Evolutionary conservation across 2,113 vertebrate species (phyloP).

Genomic region (Azemiops feae): DNA sequence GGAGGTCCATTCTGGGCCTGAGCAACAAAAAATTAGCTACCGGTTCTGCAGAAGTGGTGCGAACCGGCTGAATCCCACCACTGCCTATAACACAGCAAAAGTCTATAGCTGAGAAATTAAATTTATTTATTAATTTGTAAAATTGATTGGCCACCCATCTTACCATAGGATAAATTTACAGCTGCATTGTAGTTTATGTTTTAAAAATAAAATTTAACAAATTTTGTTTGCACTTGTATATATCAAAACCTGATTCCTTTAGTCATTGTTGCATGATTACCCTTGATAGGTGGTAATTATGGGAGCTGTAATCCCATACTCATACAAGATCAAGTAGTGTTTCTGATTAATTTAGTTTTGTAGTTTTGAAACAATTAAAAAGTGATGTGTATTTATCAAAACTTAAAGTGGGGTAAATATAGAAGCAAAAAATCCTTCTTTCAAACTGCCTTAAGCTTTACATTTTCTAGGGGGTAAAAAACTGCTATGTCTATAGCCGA

Average conservation of each 20-base stretch:
- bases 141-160: not conserved
- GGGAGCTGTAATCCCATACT: not conserved
- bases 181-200: not conserved
- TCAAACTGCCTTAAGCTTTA: not conserved
- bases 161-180: not conserved
- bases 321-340: not conserved
- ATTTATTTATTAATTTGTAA: not conserved
- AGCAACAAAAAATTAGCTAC: too few relatives aligned
- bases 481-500: not conserved
- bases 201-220: not conserved
- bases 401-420: not conserved
- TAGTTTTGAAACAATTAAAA: not conserved
- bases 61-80: too few relatives aligned
- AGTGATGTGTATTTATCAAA: not conserved
- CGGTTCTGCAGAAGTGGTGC: too few relatives aligned
- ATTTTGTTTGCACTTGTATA: not conserved
- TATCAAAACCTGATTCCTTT: not conserved
- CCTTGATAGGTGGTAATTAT: not conserved
- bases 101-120: not conserved
- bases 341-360: not conserved
- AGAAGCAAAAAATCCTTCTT: not conserved
- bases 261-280: not conserved
- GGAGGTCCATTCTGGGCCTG: too few relatives aligned
- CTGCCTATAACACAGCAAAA: not conserved
- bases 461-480: not conserved